phyloP scores from a whole-genome alignment of 2,888 invertebrate genomes.

The Tipula unca region DNA sequence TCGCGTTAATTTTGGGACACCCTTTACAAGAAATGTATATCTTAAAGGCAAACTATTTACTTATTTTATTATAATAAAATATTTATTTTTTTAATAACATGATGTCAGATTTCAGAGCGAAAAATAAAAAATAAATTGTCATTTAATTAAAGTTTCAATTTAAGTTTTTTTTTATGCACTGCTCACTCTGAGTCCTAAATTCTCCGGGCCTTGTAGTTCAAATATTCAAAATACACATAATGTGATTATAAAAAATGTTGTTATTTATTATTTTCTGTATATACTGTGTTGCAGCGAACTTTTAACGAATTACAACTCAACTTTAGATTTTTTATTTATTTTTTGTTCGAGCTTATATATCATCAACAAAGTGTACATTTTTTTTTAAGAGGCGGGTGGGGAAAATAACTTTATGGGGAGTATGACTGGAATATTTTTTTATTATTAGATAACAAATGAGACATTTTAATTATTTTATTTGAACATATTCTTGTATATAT shows the following conservation, averaged over 20 bases:
- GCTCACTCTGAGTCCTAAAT: too few relatives aligned
- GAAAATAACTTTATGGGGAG: too few relatives aligned
- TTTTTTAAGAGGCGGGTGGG: not conserved
- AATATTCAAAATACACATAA: not conserved
- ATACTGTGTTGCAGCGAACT: not conserved
- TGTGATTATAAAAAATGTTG: not conserved
- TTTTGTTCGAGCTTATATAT: not conserved
- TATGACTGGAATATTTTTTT: not conserved
- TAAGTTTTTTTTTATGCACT: not conserved
- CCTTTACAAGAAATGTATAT: not conserved
- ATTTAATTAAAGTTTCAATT: not conserved
- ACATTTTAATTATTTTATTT: not conserved
- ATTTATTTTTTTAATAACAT: not conserved
- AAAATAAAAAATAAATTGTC: not conserved
- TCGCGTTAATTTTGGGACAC: too few relatives aligned
- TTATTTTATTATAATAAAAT: not conserved
- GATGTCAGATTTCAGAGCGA: not conserved
- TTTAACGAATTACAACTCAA: constrained; percentile 2
- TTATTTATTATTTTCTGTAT: too few relatives aligned
- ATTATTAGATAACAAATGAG: not conserved
- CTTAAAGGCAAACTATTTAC: not conserved
- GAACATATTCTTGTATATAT: not conserved
- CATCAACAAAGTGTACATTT: not conserved
- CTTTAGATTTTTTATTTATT: not conserved
- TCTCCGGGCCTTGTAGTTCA: not conserved